Percentiles rank a stretch among this genome's conserved stretches.
Evolutionary conservation across 2,113 vertebrate genomes (phyloP).

Genomic region (Misgurnus mizolepis): DNA sequence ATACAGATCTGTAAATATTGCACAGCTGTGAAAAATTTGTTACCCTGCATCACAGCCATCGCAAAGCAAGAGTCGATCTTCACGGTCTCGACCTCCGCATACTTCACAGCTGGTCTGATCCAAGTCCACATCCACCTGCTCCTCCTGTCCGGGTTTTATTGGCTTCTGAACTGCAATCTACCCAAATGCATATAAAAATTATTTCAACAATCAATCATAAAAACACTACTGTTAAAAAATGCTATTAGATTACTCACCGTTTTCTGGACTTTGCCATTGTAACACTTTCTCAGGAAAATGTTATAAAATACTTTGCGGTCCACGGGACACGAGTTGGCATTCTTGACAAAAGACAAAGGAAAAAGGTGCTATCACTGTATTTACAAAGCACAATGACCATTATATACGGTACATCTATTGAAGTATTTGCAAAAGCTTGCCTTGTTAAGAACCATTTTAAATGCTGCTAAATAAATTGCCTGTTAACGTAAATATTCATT

Average conservation of each 20-base stretch:
- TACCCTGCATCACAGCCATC: conserved; percentile 95
- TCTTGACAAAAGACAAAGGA: conserved; percentile 71
- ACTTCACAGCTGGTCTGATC: conserved; percentile 94
- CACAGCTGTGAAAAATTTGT: conserved; percentile 51
- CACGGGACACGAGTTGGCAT: conserved; percentile 94
- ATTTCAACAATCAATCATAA: background rate
- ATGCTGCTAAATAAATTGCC: background rate
- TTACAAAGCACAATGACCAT: background rate
- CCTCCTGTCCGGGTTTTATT: conserved; percentile 66
- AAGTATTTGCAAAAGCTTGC: background rate
- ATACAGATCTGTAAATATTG: too few relatives aligned
- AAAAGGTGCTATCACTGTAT: background rate
- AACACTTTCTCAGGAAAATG: conserved; percentile 83
- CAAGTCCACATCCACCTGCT: conserved; percentile 70
- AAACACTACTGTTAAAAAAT: background rate
- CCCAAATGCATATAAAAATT: conserved; percentile 18
- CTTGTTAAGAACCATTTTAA: background rate
- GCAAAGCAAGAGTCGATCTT: conserved; percentile 93
- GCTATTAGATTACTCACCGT: conserved; percentile 72
- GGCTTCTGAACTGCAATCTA: conserved; percentile 85
- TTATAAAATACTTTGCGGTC: conserved; percentile 87
- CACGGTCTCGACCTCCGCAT: conserved; percentile 87
- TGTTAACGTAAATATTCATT: too few relatives aligned
- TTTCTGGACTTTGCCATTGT: conserved; percentile 86
- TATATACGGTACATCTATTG: too few relatives aligned